Evolutionary conservation across 2,797 vertebrate species (phyloP).

Genomic region (Ctenochaetus hawaiiensis): DNA sequence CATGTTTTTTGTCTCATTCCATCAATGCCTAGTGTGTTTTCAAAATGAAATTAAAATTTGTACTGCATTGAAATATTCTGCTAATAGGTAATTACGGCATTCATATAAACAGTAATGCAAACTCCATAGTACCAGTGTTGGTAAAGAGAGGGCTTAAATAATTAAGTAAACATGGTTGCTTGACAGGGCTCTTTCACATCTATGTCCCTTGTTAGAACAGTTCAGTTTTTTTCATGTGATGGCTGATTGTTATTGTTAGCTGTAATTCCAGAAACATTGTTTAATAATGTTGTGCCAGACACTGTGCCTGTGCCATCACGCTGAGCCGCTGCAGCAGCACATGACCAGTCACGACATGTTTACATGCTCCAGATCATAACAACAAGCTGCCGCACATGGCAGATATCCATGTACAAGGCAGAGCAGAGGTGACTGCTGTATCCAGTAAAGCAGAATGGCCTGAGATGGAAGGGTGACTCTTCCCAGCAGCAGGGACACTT

Average conservation of each 20-base stretch:
- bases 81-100: background rate
- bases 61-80: background rate
- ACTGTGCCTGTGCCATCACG: slow-evolving; percentile 21
- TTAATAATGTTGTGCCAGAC: slow-evolving; percentile 53
- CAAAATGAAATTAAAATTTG: background rate
- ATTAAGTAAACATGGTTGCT: background rate
- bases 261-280: slow-evolving; percentile 39
- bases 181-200: background rate
- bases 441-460: slow-evolving; percentile 23
- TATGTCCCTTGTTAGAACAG: background rate
- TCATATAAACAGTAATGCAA: slow-evolving; percentile 2
- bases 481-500: slow-evolving; percentile 6
- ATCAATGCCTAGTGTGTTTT: background rate
- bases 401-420: slow-evolving; percentile 28
- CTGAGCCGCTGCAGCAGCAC: slow-evolving; percentile 43
- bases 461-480: slow-evolving; percentile 24
- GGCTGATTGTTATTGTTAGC: slow-evolving; percentile 33
- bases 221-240: background rate
- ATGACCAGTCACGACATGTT: slow-evolving; percentile 68
- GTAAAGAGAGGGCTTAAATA: slow-evolving; percentile 5
- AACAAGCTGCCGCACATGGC: slow-evolving; percentile 48
- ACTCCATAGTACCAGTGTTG: background rate
- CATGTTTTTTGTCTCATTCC: background rate
- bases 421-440: slow-evolving; percentile 36
- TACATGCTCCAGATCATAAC: slow-evolving; percentile 36